Evolutionary conservation across 1,140 invertebrate genomes (phyloP).

Genomic region (Drosophila prosaltans): DNA sequence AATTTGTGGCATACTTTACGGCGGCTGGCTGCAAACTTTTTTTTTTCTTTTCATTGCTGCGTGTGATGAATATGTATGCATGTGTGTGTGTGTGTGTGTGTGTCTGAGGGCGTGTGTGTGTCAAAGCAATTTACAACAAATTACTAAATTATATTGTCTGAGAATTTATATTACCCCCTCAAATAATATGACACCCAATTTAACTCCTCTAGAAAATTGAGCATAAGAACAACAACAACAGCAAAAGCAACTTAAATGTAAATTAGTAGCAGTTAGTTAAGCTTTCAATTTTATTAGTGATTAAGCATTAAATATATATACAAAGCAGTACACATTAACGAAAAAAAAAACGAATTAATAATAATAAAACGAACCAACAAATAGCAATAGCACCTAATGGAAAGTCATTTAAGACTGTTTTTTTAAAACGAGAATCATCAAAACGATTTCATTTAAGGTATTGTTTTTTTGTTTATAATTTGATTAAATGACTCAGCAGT

Average conservation of each 20-base stretch:
- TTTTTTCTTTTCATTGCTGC: neutral
- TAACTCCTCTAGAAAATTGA: too few species aligned
- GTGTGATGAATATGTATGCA: neutral
- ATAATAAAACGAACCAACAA: conserved; percentile 3
- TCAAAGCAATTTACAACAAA: conserved; percentile 12
- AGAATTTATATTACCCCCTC: conserved; percentile 11
- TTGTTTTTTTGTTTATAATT: neutral
- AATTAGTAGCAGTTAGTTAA: conserved; percentile 11
- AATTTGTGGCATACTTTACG: conserved; percentile 13
- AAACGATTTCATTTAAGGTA: neutral
- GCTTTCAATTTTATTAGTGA: conserved; percentile 13
- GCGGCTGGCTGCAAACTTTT: conserved; percentile 8
- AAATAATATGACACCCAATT: conserved; percentile 7
- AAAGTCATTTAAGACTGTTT: neutral
- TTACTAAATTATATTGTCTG: conserved; percentile 14
- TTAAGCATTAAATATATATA: conserved; percentile 5
- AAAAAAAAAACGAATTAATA: neutral
- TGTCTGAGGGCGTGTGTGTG: neutral
- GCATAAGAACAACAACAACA: too few species aligned
- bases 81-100: neutral
- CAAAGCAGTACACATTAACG: conserved; percentile 5
- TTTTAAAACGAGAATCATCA: neutral
- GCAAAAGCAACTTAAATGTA: conserved; percentile 4
- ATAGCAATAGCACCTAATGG: conserved; percentile 3
- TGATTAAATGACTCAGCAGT: neutral